A percentile compares a stretch with the other conserved stretches of the same genome.
Evolutionary conservation across 2,797 vertebrate species (phyloP).

Genomic region (Sebastes nivosus): DNA sequence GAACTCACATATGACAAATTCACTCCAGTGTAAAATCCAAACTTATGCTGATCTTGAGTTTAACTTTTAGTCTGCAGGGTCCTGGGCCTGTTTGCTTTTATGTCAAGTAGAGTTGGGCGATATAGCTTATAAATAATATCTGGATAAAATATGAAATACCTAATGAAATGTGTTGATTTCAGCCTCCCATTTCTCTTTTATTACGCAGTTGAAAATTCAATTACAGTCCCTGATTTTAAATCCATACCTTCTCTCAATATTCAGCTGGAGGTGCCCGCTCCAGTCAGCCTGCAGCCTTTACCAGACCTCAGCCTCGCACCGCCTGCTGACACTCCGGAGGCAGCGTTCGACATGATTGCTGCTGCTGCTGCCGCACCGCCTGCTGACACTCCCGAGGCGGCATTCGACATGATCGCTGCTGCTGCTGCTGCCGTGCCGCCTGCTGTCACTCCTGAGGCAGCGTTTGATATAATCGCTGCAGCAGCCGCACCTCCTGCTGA

Average conservation of each 20-base stretch:
- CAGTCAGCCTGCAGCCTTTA: constrained; percentile 20
- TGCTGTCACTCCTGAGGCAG: constrained; percentile 26
- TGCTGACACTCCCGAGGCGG: constrained; percentile 26
- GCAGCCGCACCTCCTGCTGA: not conserved
- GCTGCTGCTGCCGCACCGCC: not conserved
- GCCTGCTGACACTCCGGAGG: constrained; percentile 26
- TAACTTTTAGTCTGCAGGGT: no score
- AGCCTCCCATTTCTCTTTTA: not conserved
- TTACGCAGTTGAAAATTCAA: not conserved
- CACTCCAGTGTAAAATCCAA: no score
- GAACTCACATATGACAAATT: not conserved
- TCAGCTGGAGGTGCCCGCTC: constrained; percentile 36
- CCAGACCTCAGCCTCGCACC: constrained; percentile 30
- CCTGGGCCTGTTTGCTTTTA: no score
- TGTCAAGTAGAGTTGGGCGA: no score
- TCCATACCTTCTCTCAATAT: not conserved
- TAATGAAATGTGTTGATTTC: not conserved
- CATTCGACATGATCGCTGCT: constrained; percentile 28
- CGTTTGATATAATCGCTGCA: constrained; percentile 26
- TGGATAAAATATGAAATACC: not conserved
- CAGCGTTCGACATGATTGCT: constrained; percentile 25
- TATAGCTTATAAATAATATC: no score
- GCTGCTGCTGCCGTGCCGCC: not conserved
- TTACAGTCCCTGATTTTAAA: not conserved
- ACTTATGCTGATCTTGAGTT: no score